Base-by-base conservation (phyloP, 2,797 vertebrate species). In the Periparus ater region DNA sequence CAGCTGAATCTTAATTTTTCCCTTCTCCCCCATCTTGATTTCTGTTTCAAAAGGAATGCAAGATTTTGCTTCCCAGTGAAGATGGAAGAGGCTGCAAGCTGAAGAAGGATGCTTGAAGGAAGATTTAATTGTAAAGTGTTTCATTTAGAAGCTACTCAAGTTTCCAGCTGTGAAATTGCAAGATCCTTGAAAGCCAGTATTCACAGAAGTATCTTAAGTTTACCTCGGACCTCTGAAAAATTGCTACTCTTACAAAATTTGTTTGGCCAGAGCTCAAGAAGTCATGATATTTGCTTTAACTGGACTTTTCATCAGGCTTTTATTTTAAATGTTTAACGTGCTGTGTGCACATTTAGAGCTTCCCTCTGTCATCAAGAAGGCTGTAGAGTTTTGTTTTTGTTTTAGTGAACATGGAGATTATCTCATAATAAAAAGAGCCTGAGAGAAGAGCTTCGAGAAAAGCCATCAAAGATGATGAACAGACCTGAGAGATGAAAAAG, bases 71-170 rank as follows among this genome's bases (percentile, higher is more conserved):
- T 93, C 60, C 38, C 9, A 86, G 48, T 44, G 68, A 74, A 82
- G 72, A 91, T 50, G 78, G 78, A 68, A 76, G 48, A 79, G 70
- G 26, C 68, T 90, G 67, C 18, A 74, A 77, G 55, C 7, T 85
- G 63, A 68, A 77, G 78, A 47, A 88, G 65, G 58, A 38, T 90
- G 48, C 91, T 93, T 82, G 54, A 91, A 93, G 36, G 44, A 80
- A 71, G 32, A 54, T 89, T 90, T 85, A 93, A 89, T 92, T 92
- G 68, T 61, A 17, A 89, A 95, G 81, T 51, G 38, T 74, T 80
- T 93, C 65, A 85, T 89, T 91, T 83, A 83, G 57, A 70, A 9
- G 68, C 68, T 92, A 48, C 75, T 89, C 68, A 58, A 88, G 36
- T 75, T 85, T 89, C 58, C 87, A 96, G 81, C 91, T 92, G 81